Base-by-base conservation (phyloP, 2,113 vertebrate genomes). In the Alces alces region DNA sequence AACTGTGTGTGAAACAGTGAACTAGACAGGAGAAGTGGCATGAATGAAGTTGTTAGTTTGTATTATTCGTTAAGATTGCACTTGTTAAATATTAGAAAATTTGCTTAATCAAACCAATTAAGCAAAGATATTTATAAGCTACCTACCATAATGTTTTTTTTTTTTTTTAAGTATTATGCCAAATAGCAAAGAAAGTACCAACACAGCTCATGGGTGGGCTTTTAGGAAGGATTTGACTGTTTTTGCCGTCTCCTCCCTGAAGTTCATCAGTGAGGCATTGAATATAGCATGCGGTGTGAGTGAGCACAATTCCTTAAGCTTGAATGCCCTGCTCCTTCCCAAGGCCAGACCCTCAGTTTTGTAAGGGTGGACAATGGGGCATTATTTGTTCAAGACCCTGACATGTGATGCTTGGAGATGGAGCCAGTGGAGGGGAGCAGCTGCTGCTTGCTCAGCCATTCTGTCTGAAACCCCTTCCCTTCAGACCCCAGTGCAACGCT, bases 391-490 rank as follows among this genome's bases (percentile, higher is more conserved):
- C 14, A 21, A 64, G 89, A 0, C 0, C 83, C 83, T 97, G 96
- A 94, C 89, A 60, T 39, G 54, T 27, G 33, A 96, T 70, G 45
- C 33, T 3, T 9, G 47, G 86, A 98, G 92, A 94, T 6, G 43
- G 64, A 97, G 97, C 57, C 93, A 82, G 88, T 28, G 2, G 39
- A 92, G 50, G 54, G 89, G n/a, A 98, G 97, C 89, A 93, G 94
- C 85, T 97, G 98, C 97, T 95, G 98, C 96, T 16, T 3, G 45
- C 86, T 98, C 79, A 70, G 3, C 5, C 76, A 1, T 1, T 23
- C 36, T 90, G 21, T 39, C 92, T 86, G 73, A 6, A 28, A 79
- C 52, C 76, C 47, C 45, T 5, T 57, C 27, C 3, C 39, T 84
- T 76, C 86, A 10, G 55, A 14, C 58, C 64, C 0, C 21, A 33